Percentiles rank a stretch among this genome's conserved stretches.
These are phyloP conservation scores for Linnaemya tessellans DNA, from an alignment of 2,888 invertebrate species.

Conservation along the genomic window DNA sequence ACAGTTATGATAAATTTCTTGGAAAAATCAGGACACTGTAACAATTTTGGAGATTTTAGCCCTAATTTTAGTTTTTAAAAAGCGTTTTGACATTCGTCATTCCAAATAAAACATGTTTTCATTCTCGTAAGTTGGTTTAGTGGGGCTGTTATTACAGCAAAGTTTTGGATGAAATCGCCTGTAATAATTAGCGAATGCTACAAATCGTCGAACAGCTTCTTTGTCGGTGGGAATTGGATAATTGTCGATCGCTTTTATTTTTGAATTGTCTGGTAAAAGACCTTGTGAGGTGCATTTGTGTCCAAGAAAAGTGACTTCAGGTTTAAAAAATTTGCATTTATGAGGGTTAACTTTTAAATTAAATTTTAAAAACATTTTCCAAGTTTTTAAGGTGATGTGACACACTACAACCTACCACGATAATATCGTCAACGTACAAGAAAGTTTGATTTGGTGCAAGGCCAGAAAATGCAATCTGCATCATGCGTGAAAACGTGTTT, in stretches of 20 bases:
- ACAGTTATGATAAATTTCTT: constrained; percentile 49
- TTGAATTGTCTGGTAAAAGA: constrained; percentile 13
- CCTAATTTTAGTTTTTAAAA: constrained; percentile 19
- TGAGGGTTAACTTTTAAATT: constrained; percentile 45
- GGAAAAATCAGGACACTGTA: constrained; percentile 25
- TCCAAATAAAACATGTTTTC: constrained; percentile 29
- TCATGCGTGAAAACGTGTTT: constrained; percentile 74
- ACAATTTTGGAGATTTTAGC: constrained; percentile 33
- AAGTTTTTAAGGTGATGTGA: constrained; percentile 58
- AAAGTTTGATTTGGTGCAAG: constrained; percentile 45
- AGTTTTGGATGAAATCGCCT: neutral
- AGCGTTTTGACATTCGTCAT: constrained; percentile 1
- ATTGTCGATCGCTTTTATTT: neutral
- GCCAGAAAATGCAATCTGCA: constrained; percentile 74
- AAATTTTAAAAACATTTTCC: constrained; percentile 51
- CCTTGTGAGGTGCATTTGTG: constrained; percentile 51
- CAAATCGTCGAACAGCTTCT: constrained; percentile 18
- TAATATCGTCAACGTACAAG: constrained; percentile 74
- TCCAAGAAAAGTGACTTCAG: constrained; percentile 59
- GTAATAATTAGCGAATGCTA: constrained; percentile 8
- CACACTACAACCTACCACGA: constrained; percentile 47
- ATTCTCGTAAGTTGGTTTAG: neutral
- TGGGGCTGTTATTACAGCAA: constrained; percentile 1
- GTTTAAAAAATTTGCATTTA: constrained; percentile 42
- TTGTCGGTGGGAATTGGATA: constrained; percentile 5